Evolutionary conservation across 2,888 invertebrate species (phyloP), one percentile per base, ranked within the genome.

Genomic region (Phortica okadai): DNA sequence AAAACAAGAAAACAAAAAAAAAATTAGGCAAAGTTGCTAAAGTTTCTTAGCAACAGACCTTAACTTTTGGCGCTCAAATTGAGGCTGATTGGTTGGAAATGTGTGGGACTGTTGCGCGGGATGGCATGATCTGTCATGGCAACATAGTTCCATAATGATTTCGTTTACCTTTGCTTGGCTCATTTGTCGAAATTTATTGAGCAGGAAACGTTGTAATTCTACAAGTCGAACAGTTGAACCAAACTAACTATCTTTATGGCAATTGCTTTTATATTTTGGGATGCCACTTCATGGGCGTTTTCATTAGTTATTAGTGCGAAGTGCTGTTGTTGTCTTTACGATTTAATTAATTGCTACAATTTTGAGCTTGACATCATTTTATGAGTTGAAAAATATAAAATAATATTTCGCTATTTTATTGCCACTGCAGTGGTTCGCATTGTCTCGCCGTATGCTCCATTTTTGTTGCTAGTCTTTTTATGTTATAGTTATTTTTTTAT

Each of bases 31-130:
- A 50, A 50, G 5, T 50, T 50, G 14, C 50, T 33, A 33, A 14
- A 50, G 50, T 50, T 50, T 50, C 50, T 50, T 50, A 50, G 50
- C 50, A 59, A 59, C 59, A 7, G n/a, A 59, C 59, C 4, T 41
- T 33, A 72, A 72, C 33, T 56, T 72, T 72, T 72, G 70, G 70
- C 70, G 70, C 56, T 72, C 70, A 72, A 72, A 72, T 72, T 72
- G 54, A 72, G 70, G 54, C 54, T 72, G 70, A 72, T 72, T 25
- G 21, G 62, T 62, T n/a, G 25, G 25, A 8, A 62, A 21, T 25
- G 62, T 62, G 8, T n/a, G 56, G 14, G 11, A 33, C 33, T 33
- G 33, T 33, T 33, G 33, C 33, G 33, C 16, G 56, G n/a, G 14
- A 56, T 56, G 2, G 10, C 25, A 4, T 25, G 25, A 16, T 25